Evolutionary conservation across 2,888 invertebrate species (phyloP).

Genomic region (Monopis laevigella): DNA sequence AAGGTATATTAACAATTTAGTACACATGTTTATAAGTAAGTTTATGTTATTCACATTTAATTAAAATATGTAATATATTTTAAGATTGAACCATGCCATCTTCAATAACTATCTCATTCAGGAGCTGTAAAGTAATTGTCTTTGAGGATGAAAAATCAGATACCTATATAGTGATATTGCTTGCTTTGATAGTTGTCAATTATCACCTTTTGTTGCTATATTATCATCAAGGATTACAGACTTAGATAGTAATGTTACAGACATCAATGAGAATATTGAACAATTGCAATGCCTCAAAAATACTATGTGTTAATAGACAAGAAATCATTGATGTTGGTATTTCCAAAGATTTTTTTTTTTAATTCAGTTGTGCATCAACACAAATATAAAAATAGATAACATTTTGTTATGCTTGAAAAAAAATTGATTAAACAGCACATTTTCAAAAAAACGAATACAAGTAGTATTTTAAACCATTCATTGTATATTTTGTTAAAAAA

Average conservation of each 20-base stretch:
- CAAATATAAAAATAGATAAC: slow-evolving; percentile 5
- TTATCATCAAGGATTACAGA: not conserved
- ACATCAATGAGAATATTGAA: not conserved
- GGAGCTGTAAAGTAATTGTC: slow-evolving; percentile 2
- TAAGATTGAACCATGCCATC: slow-evolving; percentile 10
- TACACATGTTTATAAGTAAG: not conserved
- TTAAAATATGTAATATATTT: not conserved
- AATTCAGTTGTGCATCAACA: not conserved
- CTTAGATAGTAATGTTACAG: not conserved
- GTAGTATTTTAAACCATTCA: slow-evolving; percentile 1
- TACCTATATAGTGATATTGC: slow-evolving; percentile 10
- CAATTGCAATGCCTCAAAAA: slow-evolving; percentile 1
- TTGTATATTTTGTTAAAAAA: slow-evolving; percentile 7
- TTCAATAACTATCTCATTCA: slow-evolving; percentile 9
- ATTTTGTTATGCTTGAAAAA: slow-evolving; percentile 12
- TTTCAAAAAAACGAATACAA: not conserved
- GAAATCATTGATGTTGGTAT: not conserved
- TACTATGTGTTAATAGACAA: not conserved
- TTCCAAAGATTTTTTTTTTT: not conserved
- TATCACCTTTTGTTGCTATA: not conserved
- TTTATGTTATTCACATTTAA: too few relatives aligned
- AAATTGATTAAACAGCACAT: slow-evolving; percentile 10
- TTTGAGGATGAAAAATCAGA: too few relatives aligned
- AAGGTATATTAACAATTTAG: slow-evolving; percentile 9
- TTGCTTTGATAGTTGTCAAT: not conserved